A percentile compares a stretch with the other conserved stretches of the same genome.
phyloP scores from a whole-genome alignment of 2,113 vertebrate species.

The Hucho hucho region DNA sequence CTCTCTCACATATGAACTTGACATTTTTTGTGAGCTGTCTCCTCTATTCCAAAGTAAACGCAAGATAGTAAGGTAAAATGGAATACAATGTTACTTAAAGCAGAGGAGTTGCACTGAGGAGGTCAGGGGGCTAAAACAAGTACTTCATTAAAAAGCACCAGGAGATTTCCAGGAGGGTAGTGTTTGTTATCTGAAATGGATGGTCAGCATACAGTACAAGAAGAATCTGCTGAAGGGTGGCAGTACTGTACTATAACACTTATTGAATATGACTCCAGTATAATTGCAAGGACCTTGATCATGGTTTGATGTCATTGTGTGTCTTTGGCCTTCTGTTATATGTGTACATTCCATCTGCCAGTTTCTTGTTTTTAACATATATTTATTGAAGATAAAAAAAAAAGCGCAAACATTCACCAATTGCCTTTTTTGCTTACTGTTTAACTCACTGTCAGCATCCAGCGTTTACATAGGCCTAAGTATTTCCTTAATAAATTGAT shows the following conservation, averaged over 20 bases:
- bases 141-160: constrained; percentile 18
- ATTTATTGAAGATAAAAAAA: not conserved
- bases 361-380: not conserved
- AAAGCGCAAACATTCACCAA: not conserved
- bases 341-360: not conserved
- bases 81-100: constrained; percentile 49
- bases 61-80: constrained; percentile 40
- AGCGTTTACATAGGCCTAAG: constrained; percentile 42
- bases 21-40: constrained; percentile 47
- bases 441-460: constrained; percentile 44
- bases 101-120: constrained; percentile 10
- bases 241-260: not conserved
- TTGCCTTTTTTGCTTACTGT: constrained; percentile 12
- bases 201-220: too few species aligned
- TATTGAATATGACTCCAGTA: too few species aligned
- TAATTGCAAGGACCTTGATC: not conserved
- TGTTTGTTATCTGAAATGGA: too few species aligned
- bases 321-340: not conserved
- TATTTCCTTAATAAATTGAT: constrained; percentile 35
- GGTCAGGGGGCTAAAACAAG: constrained; percentile 30
- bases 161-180: not conserved
- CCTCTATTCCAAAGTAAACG: constrained; percentile 40
- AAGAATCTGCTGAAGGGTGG: constrained; percentile 1
- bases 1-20: constrained; percentile 48
- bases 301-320: not conserved